Evolutionary conservation across 1,140 invertebrate species (phyloP), one percentile per base, ranked within the genome.

Genomic region (Magallana gigas): DNA sequence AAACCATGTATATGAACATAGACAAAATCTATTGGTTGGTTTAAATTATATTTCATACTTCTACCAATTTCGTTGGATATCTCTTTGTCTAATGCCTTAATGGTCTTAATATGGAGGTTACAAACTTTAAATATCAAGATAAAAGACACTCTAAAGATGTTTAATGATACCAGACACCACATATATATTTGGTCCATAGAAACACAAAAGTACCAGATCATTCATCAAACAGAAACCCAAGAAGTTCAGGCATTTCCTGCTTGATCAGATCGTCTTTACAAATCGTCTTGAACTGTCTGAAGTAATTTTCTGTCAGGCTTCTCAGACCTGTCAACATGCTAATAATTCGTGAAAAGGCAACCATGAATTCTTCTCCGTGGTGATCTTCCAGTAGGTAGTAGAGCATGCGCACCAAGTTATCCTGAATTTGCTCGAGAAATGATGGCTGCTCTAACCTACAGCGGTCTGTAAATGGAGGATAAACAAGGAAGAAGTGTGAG

Each of bases 221-320:
- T 83, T 83, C 81, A 58, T 83, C 81, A 58, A 83, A 83, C 14
- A 58, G 16, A 83, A 83, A 83, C 8, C 57, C 81, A 57, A 83
- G 57, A 57, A 83, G 48, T 29, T 83, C 81, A 23, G 81, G 81
- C 81, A 83, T 83, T 57, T 83, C 56, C 57, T 29, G 56, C 81
- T 83, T 57, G 48, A 83, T 83, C 3, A 83, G 36, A n/a, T 58
- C 11, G 81, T 58, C 48, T 57, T 56, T 16, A 57, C 81, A 58
- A 83, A 83, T 83, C 18, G 81, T 76, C 68, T 76, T 76, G 57
- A 83, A 83, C 48, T 83, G 81, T n/a, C n/a, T 36, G 8, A 83
- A 83, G 57, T 83, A 83, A 58, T 57, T 58, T 23, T 83, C 81
- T 18, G 56, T 83, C 81, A 83, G 81, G 57, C 56, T n/a, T 16